phyloP scores from a whole-genome alignment of 2,888 invertebrate genomes.

The Meganola albula region DNA sequence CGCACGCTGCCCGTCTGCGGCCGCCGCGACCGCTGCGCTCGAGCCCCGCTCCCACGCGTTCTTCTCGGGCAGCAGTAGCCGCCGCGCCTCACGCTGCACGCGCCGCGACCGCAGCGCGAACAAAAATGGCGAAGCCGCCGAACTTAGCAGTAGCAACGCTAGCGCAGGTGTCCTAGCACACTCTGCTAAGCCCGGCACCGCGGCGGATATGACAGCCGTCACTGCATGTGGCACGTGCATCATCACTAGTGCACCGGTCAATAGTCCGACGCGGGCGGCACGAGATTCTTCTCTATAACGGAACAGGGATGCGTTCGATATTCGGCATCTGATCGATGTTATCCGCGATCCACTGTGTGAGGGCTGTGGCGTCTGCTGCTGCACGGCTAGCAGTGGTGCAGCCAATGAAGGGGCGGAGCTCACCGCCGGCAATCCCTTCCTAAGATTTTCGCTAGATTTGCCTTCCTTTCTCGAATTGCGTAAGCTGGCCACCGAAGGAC shows the following conservation, averaged over 20 bases:
- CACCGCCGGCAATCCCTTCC: slow-evolving; percentile 63
- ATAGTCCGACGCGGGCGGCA: slow-evolving; percentile 85
- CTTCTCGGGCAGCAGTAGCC: slow-evolving; percentile 59
- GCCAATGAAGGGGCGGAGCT: slow-evolving; percentile 74
- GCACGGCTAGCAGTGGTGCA: slow-evolving; percentile 52
- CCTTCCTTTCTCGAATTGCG: slow-evolving; percentile 61
- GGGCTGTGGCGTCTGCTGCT: slow-evolving; percentile 64
- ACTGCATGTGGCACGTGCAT: slow-evolving; percentile 83
- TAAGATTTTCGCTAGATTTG: slow-evolving; percentile 59
- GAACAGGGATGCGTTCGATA: slow-evolving; percentile 90
- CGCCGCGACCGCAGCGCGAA: slow-evolving; percentile 86
- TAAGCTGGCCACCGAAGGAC: slow-evolving; percentile 67
- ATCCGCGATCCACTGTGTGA: slow-evolving; percentile 78
- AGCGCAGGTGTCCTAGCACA: slow-evolving; percentile 69
- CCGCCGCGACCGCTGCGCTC: slow-evolving; percentile 74
- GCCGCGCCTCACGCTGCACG: slow-evolving; percentile 71
- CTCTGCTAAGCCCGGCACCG: slow-evolving; percentile 71
- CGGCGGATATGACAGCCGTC: slow-evolving; percentile 50
- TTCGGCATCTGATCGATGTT: slow-evolving; percentile 85
- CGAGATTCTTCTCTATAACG: slow-evolving; percentile 92
- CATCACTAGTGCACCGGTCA: slow-evolving; percentile 84
- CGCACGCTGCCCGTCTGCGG: slow-evolving; percentile 72
- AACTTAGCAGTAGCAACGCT: slow-evolving; percentile 78
- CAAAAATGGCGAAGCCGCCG: slow-evolving; percentile 84
- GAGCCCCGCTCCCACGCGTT: slow-evolving; percentile 74